phyloP scores from a whole-genome alignment of 1,140 invertebrate species.

The Drosophila pseudoobscura region DNA sequence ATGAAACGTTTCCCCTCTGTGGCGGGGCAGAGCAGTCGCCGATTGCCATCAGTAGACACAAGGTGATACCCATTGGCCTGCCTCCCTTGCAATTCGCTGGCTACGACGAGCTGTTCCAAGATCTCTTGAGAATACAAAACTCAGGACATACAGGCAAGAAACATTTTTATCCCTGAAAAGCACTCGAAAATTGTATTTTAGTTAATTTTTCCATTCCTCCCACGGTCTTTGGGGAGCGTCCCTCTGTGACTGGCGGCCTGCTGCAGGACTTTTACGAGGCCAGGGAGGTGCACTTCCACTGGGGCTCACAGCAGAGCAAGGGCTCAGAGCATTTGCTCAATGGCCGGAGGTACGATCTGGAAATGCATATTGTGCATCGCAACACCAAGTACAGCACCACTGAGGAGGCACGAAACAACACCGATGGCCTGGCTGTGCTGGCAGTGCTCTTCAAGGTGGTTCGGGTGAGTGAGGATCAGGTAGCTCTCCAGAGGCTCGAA shows the following conservation, averaged over 20 bases:
- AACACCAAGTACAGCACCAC: conserved; percentile 88
- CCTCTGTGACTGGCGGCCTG: conserved; percentile 58
- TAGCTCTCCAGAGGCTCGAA: background rate
- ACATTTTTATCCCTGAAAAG: no score
- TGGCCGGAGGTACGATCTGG: conserved; percentile 87
- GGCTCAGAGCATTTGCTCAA: conserved; percentile 85
- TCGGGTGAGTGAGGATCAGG: conserved; percentile 58
- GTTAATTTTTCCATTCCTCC: conserved; percentile 59
- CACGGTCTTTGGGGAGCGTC: conserved; percentile 43
- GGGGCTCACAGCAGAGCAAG: conserved; percentile 84
- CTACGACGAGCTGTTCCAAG: conserved; percentile 59
- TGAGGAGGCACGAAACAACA: conserved; percentile 86
- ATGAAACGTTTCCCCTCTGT: conserved; percentile 31
- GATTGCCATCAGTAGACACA: conserved; percentile 46
- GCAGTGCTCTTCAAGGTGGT: conserved; percentile 92
- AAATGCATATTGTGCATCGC: conserved; percentile 94
- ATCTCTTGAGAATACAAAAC: conserved; percentile 47
- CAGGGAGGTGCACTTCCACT: conserved; percentile 85
- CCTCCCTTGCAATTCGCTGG: conserved; percentile 45
- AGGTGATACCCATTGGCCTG: conserved; percentile 49
- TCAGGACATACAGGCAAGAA: conserved; percentile 58
- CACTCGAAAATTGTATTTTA: background rate
- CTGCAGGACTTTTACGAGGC: conserved; percentile 82
- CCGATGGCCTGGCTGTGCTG: conserved; percentile 91
- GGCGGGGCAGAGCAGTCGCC: conserved; percentile 58